Percentiles rank a stretch among this genome's conserved stretches.
phyloP scores from a whole-genome alignment of 2,113 vertebrate species.

The Theropithecus gelada region DNA sequence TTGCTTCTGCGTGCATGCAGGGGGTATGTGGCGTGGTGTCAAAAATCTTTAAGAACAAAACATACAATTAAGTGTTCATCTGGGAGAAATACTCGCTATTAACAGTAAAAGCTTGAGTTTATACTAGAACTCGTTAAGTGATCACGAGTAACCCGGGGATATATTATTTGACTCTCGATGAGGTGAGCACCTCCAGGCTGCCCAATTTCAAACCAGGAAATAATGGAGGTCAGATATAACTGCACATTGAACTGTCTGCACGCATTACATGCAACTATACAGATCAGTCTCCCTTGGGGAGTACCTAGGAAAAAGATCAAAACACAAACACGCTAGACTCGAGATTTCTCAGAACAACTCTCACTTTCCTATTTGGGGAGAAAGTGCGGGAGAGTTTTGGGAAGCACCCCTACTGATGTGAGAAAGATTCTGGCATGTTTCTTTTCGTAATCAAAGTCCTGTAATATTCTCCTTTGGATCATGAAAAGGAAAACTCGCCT shows the following conservation, averaged over 20 bases:
- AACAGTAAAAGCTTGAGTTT: neutral
- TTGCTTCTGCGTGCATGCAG: neutral
- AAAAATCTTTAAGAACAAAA: neutral
- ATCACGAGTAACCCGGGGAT: slow-evolving; percentile 26
- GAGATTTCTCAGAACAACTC: neutral
- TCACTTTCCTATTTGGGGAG: neutral
- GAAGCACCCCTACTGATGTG: neutral
- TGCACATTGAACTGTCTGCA: neutral
- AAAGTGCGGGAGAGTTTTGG: neutral
- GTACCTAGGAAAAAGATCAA: neutral
- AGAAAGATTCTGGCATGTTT: neutral
- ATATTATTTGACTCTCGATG: neutral
- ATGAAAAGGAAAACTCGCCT: neutral
- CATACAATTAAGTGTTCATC: neutral
- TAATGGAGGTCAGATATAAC: neutral
- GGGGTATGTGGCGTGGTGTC: neutral
- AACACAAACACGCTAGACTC: neutral
- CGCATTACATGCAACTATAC: neutral
- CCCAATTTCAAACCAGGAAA: slow-evolving; percentile 9
- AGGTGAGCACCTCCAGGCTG: neutral
- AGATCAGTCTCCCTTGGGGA: neutral
- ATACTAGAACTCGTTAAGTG: neutral
- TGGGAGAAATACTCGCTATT: neutral
- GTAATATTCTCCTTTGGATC: neutral
- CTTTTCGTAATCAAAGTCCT: neutral